Evolutionary conservation across 2,113 vertebrate genomes (phyloP).

Genomic region (Barbus barbus): DNA sequence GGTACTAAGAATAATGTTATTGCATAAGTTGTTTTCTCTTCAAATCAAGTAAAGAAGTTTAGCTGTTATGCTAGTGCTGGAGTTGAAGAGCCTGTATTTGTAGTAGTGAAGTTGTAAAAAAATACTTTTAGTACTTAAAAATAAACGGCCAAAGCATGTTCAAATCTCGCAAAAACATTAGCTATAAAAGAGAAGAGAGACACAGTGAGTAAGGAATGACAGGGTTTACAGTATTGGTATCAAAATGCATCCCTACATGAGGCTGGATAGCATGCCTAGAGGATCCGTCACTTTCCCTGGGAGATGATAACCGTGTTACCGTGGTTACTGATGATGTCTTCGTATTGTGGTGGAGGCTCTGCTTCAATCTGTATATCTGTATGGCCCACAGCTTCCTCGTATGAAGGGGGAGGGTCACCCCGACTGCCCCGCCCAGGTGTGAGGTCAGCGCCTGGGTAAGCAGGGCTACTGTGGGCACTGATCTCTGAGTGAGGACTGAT

Average conservation of each 20-base stretch:
- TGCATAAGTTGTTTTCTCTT: background rate
- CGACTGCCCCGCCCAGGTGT: conserved; percentile 81
- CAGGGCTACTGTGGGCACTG: conserved; percentile 82
- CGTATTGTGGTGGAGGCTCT: conserved; percentile 92
- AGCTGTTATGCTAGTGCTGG: background rate
- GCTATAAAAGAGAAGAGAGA: background rate
- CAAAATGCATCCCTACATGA: background rate
- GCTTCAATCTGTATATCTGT: conserved; percentile 77
- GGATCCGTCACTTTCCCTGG: conserved; percentile 64
- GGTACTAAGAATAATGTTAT: background rate
- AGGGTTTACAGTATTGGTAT: background rate
- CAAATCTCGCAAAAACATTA: background rate
- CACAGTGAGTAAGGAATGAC: background rate
- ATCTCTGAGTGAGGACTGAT: conserved; percentile 82
- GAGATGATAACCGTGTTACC: conserved; percentile 63
- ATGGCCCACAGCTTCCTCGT: conserved; percentile 93
- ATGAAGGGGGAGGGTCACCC: conserved; percentile 90
- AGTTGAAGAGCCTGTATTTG: background rate
- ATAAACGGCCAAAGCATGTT: background rate
- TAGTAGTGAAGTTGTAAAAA: conserved; percentile 15
- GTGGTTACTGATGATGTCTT: conserved; percentile 85
- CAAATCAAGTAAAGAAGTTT: background rate
- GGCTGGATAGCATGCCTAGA: background rate
- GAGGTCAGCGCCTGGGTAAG: conserved; percentile 77
- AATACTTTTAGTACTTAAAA: conserved; percentile 12